Evolutionary conservation across 2,797 vertebrate species (phyloP), one percentile per base, ranked within the genome.

Genomic region (Sarcophilus harrisii): DNA sequence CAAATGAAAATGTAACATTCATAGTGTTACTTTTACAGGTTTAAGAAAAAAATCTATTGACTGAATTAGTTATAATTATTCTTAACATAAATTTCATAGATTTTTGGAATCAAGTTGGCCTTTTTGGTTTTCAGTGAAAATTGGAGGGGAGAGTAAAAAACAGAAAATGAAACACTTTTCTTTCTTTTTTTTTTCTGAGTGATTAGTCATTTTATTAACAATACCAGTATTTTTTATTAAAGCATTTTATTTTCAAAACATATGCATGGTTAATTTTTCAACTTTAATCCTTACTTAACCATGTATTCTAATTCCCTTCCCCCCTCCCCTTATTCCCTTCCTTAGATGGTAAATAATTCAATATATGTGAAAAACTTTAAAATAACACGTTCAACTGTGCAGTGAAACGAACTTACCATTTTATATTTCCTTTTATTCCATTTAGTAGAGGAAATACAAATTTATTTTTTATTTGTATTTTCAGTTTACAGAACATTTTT

Each of bases 391-490:
- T 58, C 1, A 95, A 58, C 54, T 93, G 24, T 54, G 38, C 94
- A 49, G 52, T 60, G 91, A 55, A 90, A 73, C 8, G 66, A 73
- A 73, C n/a, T 18, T 73, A 73, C 54, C 89, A 59, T 81, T 94
- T 96, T 93, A 90, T 93, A 62, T 91, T 96, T 96, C 66, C 8
- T 92, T 97, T 92, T 66, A 60, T 91, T 58, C 27, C 0, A 28
- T 57, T 96, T 38, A 38, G 38, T 21, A 21, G n/a, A 16, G 66
- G n/a, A 73, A 38, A 73, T 6, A 73, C 1, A 73, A 38, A 73
- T 38, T 38, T 73, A 73, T 38, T 95, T 94, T 95, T 30, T 94
- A 29, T 91, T 95, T 95, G 81, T 30, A 91, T 21, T 92, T 45
- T 90, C 55, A 90, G 91, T 57, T 55, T 92, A 93, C 13, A 91